Conservation (phyloP, 2,797 vertebrate species). For the Argentina silus region DNA sequence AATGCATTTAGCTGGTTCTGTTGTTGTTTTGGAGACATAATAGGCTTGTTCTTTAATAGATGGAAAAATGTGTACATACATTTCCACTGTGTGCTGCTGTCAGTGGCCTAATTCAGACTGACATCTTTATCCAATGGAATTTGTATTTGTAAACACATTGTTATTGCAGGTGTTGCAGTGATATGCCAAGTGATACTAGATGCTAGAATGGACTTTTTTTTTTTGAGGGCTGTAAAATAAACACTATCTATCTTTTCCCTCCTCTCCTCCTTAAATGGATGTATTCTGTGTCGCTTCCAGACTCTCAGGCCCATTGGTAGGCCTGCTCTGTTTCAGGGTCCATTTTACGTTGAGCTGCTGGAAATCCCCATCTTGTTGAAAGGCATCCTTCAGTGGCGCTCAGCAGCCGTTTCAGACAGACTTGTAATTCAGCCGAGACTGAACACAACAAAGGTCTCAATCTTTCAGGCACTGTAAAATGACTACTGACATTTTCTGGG, state of each 20-base stretch:
- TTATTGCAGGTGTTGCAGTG: background rate
- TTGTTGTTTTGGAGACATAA: too few relatives aligned
- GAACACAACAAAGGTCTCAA: constrained; percentile 63
- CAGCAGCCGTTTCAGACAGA: constrained; percentile 64
- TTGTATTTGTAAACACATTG: background rate
- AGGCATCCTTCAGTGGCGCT: constrained; percentile 68
- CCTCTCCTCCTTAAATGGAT: constrained; percentile 64
- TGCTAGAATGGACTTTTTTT: constrained; percentile 39
- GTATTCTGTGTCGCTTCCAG: constrained; percentile 48
- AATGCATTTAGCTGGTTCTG: too few relatives aligned
- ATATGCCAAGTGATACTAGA: constrained; percentile 56
- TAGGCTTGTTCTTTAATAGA: too few relatives aligned
- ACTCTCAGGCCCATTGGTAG: constrained; percentile 1
- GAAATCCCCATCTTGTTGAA: constrained; percentile 70
- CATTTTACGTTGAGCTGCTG: constrained; percentile 61
- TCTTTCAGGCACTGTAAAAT: constrained; percentile 61
- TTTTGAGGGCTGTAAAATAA: constrained; percentile 43
- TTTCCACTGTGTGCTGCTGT: too few relatives aligned
- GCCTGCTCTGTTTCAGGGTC: constrained; percentile 54
- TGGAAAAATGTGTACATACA: too few relatives aligned
- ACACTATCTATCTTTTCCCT: constrained; percentile 51
- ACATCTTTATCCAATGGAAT: too few relatives aligned
- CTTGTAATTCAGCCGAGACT: constrained; percentile 56
- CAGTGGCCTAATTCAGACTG: too few relatives aligned
- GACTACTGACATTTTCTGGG: constrained; percentile 56